A percentile compares a stretch with the other conserved stretches of the same genome.
These are phyloP conservation scores for Eledona agricola DNA, from an alignment of 2,888 invertebrate species.

Conservation along the genomic window DNA sequence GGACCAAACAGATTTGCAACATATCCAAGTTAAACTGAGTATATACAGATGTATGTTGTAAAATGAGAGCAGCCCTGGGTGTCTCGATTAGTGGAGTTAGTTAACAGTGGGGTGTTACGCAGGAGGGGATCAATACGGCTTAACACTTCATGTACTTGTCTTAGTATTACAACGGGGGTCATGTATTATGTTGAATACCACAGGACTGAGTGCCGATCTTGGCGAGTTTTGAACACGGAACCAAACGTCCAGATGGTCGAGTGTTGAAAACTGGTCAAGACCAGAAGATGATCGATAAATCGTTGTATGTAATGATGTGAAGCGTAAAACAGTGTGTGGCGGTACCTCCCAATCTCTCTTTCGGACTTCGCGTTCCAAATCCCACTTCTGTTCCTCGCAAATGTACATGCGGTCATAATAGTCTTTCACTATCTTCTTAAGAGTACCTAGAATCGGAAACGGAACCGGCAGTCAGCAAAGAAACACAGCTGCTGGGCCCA, in stretches of 20 bases:
- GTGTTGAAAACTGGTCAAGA: slow-evolving; percentile 29
- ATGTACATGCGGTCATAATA: slow-evolving; percentile 96
- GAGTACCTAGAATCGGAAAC: slow-evolving; percentile 74
- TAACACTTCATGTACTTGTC: slow-evolving; percentile 60
- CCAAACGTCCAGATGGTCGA: slow-evolving; percentile 4
- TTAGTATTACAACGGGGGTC: slow-evolving; percentile 38
- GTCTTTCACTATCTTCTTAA: slow-evolving; percentile 94
- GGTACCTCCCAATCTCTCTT: slow-evolving; percentile 99
- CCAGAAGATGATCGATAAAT: slow-evolving; percentile 15
- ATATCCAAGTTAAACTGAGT: slow-evolving; percentile 23
- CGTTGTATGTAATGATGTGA: slow-evolving; percentile 48
- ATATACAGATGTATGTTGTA: slow-evolving; percentile 37
- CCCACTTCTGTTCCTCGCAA: slow-evolving; percentile 99
- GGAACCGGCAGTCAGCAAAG: slow-evolving; percentile 60
- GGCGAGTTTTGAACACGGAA: slow-evolving; percentile 40
- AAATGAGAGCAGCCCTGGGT: slow-evolving; percentile 50
- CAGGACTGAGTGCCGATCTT: slow-evolving; percentile 45
- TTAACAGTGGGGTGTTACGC: slow-evolving; percentile 37
- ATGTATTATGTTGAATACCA: slow-evolving; percentile 44
- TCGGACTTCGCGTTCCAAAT: slow-evolving; percentile 99
- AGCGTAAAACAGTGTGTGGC: slow-evolving; percentile 50
- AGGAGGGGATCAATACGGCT: slow-evolving; percentile 53
- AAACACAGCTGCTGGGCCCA: slow-evolving; percentile 36
- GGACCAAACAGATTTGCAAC: slow-evolving; percentile 24
- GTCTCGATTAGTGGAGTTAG: slow-evolving; percentile 36